A percentile compares a stretch with the other conserved stretches of the same genome.
phyloP scores from a whole-genome alignment of 2,888 invertebrate genomes.

The Cybosia mesomella region DNA sequence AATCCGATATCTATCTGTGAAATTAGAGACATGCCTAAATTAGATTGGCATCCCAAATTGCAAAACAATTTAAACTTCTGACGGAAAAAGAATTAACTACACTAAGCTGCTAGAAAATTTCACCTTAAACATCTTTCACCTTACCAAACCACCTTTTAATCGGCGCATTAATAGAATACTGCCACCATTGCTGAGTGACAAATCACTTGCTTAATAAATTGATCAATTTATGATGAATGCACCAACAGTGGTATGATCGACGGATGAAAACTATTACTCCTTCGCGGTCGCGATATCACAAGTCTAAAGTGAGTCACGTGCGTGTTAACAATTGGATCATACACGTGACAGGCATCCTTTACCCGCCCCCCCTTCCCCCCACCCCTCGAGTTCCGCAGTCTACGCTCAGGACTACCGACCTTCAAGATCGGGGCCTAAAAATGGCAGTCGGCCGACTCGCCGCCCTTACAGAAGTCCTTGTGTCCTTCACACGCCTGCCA shows the following conservation, averaged over 20 bases:
- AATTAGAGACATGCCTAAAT: too few species aligned
- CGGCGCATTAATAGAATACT: background rate
- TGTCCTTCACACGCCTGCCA: too few species aligned
- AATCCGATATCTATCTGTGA: too few species aligned
- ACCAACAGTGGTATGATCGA: conserved; percentile 48
- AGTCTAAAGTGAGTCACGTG: conserved; percentile 40
- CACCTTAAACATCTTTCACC: background rate
- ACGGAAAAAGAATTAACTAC: background rate
- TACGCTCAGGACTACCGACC: too few species aligned
- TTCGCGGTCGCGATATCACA: conserved; percentile 39
- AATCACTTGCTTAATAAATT: conserved; percentile 50
- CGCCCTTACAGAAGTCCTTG: too few species aligned
- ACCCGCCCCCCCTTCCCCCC: too few species aligned
- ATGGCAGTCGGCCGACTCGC: too few species aligned
- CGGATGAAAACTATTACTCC: conserved; percentile 61
- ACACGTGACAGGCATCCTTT: conserved; percentile 10
- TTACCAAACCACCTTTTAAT: background rate
- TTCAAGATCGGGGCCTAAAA: too few species aligned
- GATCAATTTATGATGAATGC: conserved; percentile 54
- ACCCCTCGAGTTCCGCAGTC: too few species aligned
- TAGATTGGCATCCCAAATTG: too few species aligned
- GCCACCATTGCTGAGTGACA: conserved; percentile 14
- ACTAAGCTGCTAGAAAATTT: background rate
- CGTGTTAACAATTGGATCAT: conserved; percentile 28
- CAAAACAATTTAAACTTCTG: background rate